Percentiles rank a stretch among this genome's conserved stretches.
These are phyloP conservation scores for Actenoides lindsayi DNA, from an alignment of 2,113 vertebrate species.

Conservation along the genomic window DNA sequence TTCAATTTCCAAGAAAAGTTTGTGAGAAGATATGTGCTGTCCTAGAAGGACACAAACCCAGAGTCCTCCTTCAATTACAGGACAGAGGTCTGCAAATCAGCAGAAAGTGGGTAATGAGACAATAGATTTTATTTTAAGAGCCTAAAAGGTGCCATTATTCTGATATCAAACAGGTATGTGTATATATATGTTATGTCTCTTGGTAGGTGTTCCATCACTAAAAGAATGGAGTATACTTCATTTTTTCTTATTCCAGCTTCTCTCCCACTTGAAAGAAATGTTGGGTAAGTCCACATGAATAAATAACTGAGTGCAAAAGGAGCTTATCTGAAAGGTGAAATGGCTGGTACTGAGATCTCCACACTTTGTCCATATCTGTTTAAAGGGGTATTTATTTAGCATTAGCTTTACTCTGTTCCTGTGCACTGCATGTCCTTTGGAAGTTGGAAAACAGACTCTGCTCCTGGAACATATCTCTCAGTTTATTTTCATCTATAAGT, in stretches of 20 bases:
- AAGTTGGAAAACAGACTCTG: background rate
- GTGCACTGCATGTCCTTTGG: background rate
- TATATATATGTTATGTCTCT: background rate
- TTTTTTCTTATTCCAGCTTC: background rate
- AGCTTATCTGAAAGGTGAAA: background rate
- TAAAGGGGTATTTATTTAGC: background rate
- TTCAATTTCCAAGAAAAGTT: background rate
- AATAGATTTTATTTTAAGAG: background rate
- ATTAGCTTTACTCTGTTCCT: background rate
- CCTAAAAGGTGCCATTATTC: background rate
- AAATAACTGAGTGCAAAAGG: background rate
- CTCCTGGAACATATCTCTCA: background rate
- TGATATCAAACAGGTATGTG: background rate
- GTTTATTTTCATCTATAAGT: background rate
- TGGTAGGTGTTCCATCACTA: background rate
- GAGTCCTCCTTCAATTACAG: background rate
- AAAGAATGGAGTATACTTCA: background rate
- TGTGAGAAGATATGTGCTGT: background rate
- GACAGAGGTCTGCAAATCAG: rapidly evolving
- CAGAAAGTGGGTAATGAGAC: background rate
- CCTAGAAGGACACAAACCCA: background rate
- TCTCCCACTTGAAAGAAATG: background rate
- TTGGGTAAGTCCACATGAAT: background rate
- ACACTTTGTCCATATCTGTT: background rate
- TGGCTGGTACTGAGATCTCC: background rate